Evolutionary conservation across 1,140 invertebrate species (phyloP).

Genomic region (Solenopsis invicta): DNA sequence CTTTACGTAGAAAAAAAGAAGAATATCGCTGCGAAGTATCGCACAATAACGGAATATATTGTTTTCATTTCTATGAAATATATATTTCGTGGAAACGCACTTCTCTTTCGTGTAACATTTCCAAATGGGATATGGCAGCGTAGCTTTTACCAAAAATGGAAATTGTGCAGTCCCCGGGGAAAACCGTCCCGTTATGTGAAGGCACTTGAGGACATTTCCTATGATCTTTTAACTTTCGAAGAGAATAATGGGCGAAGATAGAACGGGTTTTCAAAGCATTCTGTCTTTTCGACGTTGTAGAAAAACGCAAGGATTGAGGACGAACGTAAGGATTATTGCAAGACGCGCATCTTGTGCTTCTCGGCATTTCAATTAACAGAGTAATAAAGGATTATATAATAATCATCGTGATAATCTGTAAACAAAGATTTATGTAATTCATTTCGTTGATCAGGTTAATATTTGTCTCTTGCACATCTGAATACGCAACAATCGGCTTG

Average conservation of each 20-base stretch:
- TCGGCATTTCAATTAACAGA: neutral
- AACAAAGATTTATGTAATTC: neutral
- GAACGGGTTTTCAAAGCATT: neutral
- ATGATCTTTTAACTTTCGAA: neutral
- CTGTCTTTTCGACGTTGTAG: neutral
- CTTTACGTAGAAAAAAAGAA: neutral
- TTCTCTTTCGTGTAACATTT: neutral
- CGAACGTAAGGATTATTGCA: neutral
- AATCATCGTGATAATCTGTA: neutral
- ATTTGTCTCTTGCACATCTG: neutral
- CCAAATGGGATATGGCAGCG: neutral
- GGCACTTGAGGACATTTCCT: neutral
- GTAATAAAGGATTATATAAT: neutral
- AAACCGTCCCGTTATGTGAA: neutral
- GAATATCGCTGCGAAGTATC: neutral
- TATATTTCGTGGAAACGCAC: neutral
- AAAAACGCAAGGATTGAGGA: neutral
- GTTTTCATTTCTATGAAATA: neutral
- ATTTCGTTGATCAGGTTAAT: neutral
- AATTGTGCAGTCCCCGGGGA: no score
- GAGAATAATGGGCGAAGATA: neutral
- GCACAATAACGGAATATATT: neutral
- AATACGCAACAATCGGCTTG: neutral
- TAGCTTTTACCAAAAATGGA: neutral
- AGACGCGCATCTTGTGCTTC: neutral